Evolutionary conservation across 2,797 vertebrate species (phyloP), one percentile per base, ranked within the genome.

Genomic region (Pangasius macronema): DNA sequence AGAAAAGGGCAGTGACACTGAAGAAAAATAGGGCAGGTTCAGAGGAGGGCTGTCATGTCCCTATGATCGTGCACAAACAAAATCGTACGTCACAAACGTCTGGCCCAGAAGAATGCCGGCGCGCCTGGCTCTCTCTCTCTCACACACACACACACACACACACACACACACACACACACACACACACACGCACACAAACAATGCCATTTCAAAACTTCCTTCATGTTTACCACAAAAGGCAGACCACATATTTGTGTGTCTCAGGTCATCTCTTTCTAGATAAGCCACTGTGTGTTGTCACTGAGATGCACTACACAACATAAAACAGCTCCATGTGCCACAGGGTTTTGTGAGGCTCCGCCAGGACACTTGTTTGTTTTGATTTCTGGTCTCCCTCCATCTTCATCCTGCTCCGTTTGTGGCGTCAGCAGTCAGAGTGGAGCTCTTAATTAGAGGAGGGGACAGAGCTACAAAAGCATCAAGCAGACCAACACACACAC

Each of bases 381-480:
- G 87, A 90, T 87, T 90, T 83, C 88, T 85, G 91, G 83, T 89
- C 89, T 93, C 20, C 89, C 87, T 76, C 80, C 88, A 73, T 85
- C 91, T 91, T 86, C 91, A 90, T 93, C 87, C 90, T 81, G 86
- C 89, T 91, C 92, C 90, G 51, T 94, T 91, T 93, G 92, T 93
- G 92, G 88, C 94, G 93, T 95, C 94, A 95, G 94, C 94, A 95
- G 95, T 94, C 93, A 89, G 68, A 91, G 94, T 92, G 91, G 91
- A 95, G 92, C 93, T 94, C 94, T 95, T 95, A 94, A 95, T 96
- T 95, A 94, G 93, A 89, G 89, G 91, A 20, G 82, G 70, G 86
- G 85, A 80, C 79, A 24, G 89, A 90, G 91, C 91, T 93, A 96
- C 94, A 95, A 95, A 95, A 93, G 93, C 91, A 89, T 91, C 92